These are phyloP conservation scores for Xylophagus ater DNA, from an alignment of 2,888 invertebrate genomes.

Conservation along the genomic window DNA sequence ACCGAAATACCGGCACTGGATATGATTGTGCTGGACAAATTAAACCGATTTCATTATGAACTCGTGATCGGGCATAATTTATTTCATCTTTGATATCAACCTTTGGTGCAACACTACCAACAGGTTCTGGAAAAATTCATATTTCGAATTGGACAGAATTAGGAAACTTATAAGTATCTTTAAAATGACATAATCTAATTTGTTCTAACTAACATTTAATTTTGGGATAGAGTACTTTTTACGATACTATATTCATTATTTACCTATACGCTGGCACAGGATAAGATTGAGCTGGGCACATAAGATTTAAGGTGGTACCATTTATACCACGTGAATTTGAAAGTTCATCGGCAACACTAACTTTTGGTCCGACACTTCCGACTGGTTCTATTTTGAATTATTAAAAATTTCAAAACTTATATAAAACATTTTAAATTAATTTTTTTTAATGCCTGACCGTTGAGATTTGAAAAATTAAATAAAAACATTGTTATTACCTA, in stretches of 20 bases:
- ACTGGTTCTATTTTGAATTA: slow-evolving; percentile 40
- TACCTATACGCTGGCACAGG: slow-evolving; percentile 61
- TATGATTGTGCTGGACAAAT: slow-evolving; percentile 55
- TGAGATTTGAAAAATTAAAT: slow-evolving; percentile 1
- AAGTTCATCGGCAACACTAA: slow-evolving; percentile 54
- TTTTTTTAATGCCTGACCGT: not conserved
- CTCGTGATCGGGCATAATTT: slow-evolving; percentile 42
- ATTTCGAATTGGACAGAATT: not conserved
- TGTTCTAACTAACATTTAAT: not conserved
- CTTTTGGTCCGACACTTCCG: slow-evolving; percentile 48
- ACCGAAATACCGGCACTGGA: slow-evolving; percentile 34
- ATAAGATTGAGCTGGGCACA: slow-evolving; percentile 66
- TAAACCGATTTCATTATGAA: slow-evolving; percentile 47
- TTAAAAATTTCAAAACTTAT: too few species aligned
- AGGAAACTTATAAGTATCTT: not conserved
- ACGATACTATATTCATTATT: not conserved
- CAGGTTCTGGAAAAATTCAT: slow-evolving; percentile 36
- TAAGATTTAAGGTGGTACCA: slow-evolving; percentile 47
- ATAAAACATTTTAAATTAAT: too few species aligned
- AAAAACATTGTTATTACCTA: slow-evolving; percentile 45
- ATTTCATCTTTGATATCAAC: slow-evolving; percentile 56
- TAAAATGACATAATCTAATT: not conserved
- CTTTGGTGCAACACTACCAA: slow-evolving; percentile 48
- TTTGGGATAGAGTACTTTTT: not conserved
- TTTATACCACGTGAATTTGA: slow-evolving; percentile 43